These are phyloP conservation scores for Hirtodrosophila duncani DNA, from an alignment of 2,888 invertebrate species.

Conservation along the genomic window DNA sequence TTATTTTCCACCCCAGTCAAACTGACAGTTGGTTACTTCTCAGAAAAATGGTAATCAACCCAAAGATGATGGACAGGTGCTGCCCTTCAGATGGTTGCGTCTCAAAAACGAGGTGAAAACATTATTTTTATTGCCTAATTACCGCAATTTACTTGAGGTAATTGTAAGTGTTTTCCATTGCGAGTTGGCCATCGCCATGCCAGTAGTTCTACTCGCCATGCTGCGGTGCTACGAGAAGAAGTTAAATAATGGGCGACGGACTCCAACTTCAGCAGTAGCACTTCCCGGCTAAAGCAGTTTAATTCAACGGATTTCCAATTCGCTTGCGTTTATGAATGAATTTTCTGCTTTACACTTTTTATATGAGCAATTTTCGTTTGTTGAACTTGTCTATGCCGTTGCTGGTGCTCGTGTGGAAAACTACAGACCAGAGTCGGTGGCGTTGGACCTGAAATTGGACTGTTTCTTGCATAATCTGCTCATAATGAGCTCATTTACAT, in stretches of 20 bases:
- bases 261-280: constrained; percentile 1
- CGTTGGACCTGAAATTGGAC: constrained; percentile 11
- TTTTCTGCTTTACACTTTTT: constrained; percentile 40
- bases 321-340: constrained; percentile 65
- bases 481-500: constrained; percentile 64
- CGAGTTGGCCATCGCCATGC: constrained; percentile 40
- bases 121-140: constrained; percentile 76
- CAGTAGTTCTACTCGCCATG: constrained; percentile 47
- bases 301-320: constrained; percentile 67
- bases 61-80: constrained; percentile 37
- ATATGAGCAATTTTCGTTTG: constrained; percentile 37
- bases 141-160: constrained; percentile 75
- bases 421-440: constrained; percentile 20
- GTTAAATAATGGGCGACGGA: no score
- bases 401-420: constrained; percentile 38
- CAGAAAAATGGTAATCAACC: constrained; percentile 32
- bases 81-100: constrained; percentile 9
- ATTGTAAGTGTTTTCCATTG: constrained; percentile 51
- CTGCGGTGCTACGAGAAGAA: no score
- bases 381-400: constrained; percentile 33
- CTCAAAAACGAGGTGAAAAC: constrained; percentile 69
- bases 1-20: background rate
- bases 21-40: constrained; percentile 9
- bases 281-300: constrained; percentile 43
- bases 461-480: constrained; percentile 50